Evolutionary conservation across 1,140 invertebrate genomes (phyloP).

Genomic region (Druon quercuslanigerum): DNA sequence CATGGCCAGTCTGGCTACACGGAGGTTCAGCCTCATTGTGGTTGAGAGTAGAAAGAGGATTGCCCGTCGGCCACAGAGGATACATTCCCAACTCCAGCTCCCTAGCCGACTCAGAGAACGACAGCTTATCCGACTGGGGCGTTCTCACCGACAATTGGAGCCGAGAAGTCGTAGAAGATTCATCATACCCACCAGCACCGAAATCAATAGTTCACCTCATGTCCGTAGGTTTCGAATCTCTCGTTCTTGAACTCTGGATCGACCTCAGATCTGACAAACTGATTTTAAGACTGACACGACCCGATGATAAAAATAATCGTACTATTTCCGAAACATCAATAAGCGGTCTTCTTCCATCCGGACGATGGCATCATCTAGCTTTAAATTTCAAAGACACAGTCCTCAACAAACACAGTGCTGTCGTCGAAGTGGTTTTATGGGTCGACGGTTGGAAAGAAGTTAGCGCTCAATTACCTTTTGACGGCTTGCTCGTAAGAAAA

Average conservation of each 20-base stretch:
- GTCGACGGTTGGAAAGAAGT: slow-evolving; percentile 76
- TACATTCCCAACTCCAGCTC: slow-evolving; percentile 48
- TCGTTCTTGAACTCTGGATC: slow-evolving; percentile 75
- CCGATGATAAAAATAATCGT: slow-evolving; percentile 76
- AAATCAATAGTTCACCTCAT: slow-evolving; percentile 75
- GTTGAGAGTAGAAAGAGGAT: slow-evolving; percentile 73
- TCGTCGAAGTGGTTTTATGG: slow-evolving; percentile 77
- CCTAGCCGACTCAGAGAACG: slow-evolving; percentile 62
- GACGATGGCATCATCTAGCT: slow-evolving; percentile 79
- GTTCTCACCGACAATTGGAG: slow-evolving; percentile 73
- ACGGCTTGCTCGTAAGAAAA: slow-evolving; percentile 74
- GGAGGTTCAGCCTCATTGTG: slow-evolving; percentile 79
- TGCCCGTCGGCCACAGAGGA: slow-evolving; percentile 47
- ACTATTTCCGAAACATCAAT: slow-evolving; percentile 77
- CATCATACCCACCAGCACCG: slow-evolving; percentile 66
- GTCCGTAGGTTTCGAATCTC: slow-evolving; percentile 77
- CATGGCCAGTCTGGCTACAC: slow-evolving; percentile 79
- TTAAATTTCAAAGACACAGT: slow-evolving; percentile 79
- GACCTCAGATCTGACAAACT: slow-evolving; percentile 76
- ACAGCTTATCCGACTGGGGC: slow-evolving; percentile 72
- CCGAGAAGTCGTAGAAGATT: slow-evolving; percentile 67
- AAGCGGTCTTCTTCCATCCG: slow-evolving; percentile 72
- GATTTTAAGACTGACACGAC: slow-evolving; percentile 75
- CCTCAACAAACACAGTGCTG: slow-evolving; percentile 76
- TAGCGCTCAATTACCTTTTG: slow-evolving; percentile 73